Conservation (phyloP, 2,888 invertebrate species). For the Luperina testacea region DNA sequence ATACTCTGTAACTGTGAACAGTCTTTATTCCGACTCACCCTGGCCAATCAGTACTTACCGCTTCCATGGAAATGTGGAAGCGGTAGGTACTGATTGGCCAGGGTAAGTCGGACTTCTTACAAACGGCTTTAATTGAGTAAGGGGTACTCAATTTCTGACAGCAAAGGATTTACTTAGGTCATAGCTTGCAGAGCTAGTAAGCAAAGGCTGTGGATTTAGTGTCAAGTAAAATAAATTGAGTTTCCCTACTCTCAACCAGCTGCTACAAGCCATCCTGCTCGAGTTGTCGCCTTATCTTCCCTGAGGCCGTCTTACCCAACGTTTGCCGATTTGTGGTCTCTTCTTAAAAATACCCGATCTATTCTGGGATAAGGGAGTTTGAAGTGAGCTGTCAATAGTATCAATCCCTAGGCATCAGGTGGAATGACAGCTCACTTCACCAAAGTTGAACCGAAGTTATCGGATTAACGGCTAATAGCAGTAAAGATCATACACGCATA, state of each 20-base stretch:
- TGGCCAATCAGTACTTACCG: no score
- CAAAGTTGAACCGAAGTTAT: background rate
- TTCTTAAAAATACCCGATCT: background rate
- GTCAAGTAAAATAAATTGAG: background rate
- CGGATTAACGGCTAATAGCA: background rate
- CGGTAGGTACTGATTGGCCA: background rate
- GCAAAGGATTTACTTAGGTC: background rate
- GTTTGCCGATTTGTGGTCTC: background rate
- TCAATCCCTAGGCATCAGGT: background rate
- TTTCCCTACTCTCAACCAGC: background rate
- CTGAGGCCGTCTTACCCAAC: background rate
- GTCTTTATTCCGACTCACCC: no score
- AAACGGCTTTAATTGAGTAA: background rate
- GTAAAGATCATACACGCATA: background rate
- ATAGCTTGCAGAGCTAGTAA: background rate
- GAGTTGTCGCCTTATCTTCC: no score
- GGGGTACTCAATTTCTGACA: background rate
- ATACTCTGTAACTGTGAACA: background rate
- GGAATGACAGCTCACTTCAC: background rate
- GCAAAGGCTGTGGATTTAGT: background rate
- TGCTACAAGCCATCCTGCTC: background rate
- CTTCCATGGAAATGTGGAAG: background rate
- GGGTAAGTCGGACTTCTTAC: background rate
- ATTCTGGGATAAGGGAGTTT: background rate
- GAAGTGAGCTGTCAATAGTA: background rate